Evolutionary conservation across 1,140 invertebrate species (phyloP).

Genomic region (Lethrus apterus): DNA sequence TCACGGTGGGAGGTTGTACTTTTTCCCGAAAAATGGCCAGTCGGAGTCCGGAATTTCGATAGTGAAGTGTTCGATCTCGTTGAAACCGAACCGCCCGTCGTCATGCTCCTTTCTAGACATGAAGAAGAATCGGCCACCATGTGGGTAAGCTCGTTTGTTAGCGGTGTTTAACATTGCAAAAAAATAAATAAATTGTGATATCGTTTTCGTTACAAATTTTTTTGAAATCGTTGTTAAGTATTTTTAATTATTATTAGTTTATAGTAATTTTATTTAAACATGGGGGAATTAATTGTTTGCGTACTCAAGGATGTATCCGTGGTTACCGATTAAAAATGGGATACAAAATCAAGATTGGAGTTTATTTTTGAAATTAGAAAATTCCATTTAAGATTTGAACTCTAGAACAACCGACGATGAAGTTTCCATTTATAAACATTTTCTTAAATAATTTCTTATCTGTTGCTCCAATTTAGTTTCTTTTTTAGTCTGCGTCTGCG

Average conservation of each 20-base stretch:
- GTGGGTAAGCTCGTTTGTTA: conserved; percentile 3
- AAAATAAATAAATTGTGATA: not conserved
- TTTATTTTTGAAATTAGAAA: no score
- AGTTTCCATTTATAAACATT: no score
- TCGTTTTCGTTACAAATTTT: not conserved
- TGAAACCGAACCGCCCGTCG: not conserved
- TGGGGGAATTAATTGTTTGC: not conserved
- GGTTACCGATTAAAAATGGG: conserved; percentile 3
- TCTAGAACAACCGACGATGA: no score
- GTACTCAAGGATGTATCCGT: not conserved
- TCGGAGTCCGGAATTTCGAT: not conserved
- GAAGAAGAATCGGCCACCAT: conserved; percentile 1
- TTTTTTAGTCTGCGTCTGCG: no score
- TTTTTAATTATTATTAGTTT: no score
- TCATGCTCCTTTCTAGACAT: not conserved
- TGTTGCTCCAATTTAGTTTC: no score
- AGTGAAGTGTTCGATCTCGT: conserved; percentile 2
- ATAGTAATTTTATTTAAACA: not conserved
- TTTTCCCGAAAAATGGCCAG: no score
- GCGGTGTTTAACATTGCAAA: not conserved
- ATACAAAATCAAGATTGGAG: no score
- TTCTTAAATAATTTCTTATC: no score
- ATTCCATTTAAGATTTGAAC: no score
- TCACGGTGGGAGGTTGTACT: no score
- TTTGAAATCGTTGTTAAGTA: no score